Evolutionary conservation across 2,113 vertebrate species (phyloP).

Genomic region (Piaya cayana): DNA sequence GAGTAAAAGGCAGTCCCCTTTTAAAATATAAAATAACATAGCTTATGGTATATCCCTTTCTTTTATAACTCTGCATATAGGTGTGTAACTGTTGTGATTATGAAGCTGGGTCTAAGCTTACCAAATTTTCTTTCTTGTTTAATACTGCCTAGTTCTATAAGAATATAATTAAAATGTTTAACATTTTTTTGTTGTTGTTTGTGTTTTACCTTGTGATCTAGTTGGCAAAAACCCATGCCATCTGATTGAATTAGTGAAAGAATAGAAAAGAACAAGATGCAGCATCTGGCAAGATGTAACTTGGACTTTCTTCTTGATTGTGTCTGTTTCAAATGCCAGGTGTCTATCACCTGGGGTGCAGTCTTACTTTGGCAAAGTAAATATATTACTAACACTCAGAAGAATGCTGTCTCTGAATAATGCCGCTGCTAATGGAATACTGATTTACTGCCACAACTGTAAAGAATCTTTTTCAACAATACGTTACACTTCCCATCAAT

Average conservation of each 20-base stretch:
- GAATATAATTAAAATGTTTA: not conserved
- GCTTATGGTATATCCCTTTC: not conserved
- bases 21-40: not conserved
- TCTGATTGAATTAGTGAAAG: slow-evolving; percentile 13
- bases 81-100: not conserved
- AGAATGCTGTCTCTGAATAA: slow-evolving; percentile 65
- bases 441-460: slow-evolving; percentile 65
- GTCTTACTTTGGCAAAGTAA: slow-evolving; percentile 60
- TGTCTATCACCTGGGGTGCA: slow-evolving; percentile 64
- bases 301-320: slow-evolving; percentile 49
- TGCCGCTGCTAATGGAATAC: slow-evolving; percentile 57
- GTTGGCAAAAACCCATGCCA: not conserved
- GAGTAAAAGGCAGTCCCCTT: not conserved
- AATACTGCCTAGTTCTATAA: not conserved
- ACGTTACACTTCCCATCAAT: slow-evolving; percentile 68
- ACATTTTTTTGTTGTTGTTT: not conserved
- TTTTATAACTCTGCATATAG: not conserved
- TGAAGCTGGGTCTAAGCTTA: not conserved
- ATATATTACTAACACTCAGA: slow-evolving; percentile 66
- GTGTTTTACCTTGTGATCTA: not conserved
- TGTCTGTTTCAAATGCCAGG: slow-evolving; percentile 59
- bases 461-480: slow-evolving; percentile 67
- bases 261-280: slow-evolving; percentile 38
- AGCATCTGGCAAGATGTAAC: slow-evolving; percentile 53
- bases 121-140: not conserved